Base-by-base conservation (phyloP, 1,140 invertebrate species). In the Epicauta chinensis region DNA sequence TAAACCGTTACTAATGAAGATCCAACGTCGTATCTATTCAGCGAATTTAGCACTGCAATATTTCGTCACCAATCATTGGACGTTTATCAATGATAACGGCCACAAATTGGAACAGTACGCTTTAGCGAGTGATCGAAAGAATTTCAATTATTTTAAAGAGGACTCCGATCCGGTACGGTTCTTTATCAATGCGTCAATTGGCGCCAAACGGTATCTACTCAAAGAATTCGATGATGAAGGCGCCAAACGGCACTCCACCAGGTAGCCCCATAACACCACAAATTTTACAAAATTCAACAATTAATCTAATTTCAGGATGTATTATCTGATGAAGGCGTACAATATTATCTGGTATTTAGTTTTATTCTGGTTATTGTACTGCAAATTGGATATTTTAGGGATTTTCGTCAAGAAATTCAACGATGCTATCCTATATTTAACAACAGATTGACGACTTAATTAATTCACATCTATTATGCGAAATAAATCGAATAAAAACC, bases 21-120 rank as follows among this genome's bases (percentile, higher is more conserved):
- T 95, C 15, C 90, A 95, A 64, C 75, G 85, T 7, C 83, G 85
- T 55, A 79, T 96, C 6, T 86, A 84, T 60, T 81, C 81, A 35
- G 86, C 89, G 0, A 85, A 86, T 30, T 72, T 72, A 6, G 87
- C 86, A 2, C 61, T 97, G 2, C 74, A 83, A 39, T 89, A 85
- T 61, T 97, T 93, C 61, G 79, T 88, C 0, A 81, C 75, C 0
- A 81, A 89, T 53, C 78, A 91, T 64, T 97, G 91, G 91, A 73
- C 75, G 5, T 96, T 95, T 63, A 64, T 72, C 14, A 91, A 91
- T 55, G 70, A 79, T 1, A 92, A 93, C 53, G 76, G 88, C 16
- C 59, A 81, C 7, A 65, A 71, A 1, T 67, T 96, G 11, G 74
- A 83, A 47, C 64, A 72, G 0, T 59, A 70, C 4, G 67, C 94